Conservation (phyloP, 1,140 invertebrate genomes). For the Cataglyphis hispanica region DNA sequence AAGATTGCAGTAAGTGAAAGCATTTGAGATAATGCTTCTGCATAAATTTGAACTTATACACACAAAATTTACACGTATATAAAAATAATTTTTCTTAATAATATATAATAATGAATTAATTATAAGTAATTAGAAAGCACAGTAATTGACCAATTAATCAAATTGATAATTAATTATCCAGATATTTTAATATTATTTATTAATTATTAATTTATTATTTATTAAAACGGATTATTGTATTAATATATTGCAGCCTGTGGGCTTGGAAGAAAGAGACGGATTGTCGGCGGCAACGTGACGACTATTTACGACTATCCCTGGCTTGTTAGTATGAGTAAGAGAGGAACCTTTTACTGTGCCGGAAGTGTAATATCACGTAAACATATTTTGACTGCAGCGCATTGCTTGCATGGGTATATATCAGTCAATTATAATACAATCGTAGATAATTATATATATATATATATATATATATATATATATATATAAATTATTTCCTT, state of each 20-base stretch:
- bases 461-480: too few species aligned
- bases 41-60: neutral
- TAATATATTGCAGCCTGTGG: conserved; percentile 89
- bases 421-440: neutral
- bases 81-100: neutral
- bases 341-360: conserved; percentile 91
- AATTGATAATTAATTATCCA: neutral
- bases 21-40: neutral
- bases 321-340: conserved; percentile 90
- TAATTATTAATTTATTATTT: too few species aligned
- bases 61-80: neutral
- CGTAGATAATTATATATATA: neutral
- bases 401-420: conserved; percentile 88
- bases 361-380: conserved; percentile 89
- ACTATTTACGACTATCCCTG: conserved; percentile 91
- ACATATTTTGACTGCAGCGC: conserved; percentile 88
- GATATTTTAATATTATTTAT: neutral
- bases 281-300: conserved; percentile 91
- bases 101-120: neutral
- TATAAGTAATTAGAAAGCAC: neutral
- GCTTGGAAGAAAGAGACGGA: conserved; percentile 88
- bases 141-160: neutral
- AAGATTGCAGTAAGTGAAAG: conserved; percentile 81
- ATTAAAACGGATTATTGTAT: neutral
- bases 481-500: conserved; percentile 6